phyloP scores from a whole-genome alignment of 1,140 invertebrate genomes.

The Lepidurus couesii region DNA sequence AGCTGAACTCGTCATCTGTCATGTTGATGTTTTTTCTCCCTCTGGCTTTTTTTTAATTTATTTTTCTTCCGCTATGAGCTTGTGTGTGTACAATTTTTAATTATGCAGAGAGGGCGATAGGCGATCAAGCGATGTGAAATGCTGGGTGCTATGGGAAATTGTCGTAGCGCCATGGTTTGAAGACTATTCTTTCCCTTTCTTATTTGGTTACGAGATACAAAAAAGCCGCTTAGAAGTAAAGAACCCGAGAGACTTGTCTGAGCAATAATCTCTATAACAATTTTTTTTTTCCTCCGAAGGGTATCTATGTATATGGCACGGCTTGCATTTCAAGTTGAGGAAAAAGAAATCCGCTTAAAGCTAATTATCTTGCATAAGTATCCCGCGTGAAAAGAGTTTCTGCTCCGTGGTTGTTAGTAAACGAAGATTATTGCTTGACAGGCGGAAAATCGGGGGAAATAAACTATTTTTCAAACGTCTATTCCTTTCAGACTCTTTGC shows the following conservation, averaged over 20 bases:
- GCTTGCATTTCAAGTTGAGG: conserved; percentile 1
- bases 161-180: not conserved
- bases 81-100: conserved; percentile 1
- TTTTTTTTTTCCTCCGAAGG: not conserved
- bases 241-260: conserved; percentile 20
- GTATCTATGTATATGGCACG: not conserved
- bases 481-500: not conserved
- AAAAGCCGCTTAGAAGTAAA: conserved; percentile 19
- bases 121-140: conserved; percentile 14
- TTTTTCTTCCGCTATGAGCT: not conserved
- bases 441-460: conserved; percentile 9
- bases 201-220: conserved; percentile 16
- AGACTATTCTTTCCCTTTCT: not conserved
- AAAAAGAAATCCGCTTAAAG: conserved; percentile 22
- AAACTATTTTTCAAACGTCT: not conserved
- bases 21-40: not conserved
- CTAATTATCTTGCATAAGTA: conserved; percentile 22
- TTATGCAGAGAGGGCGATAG: not conserved
- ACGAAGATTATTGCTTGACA: conserved; percentile 19
- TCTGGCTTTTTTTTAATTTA: not conserved
- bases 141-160: conserved; percentile 11
- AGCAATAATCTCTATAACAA: conserved; percentile 16
- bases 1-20: conserved; percentile 14
- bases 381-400: conserved; percentile 21
- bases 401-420: conserved; percentile 10